Base-by-base conservation (phyloP, 2,888 invertebrate species). In the Allolobophora icterica region DNA sequence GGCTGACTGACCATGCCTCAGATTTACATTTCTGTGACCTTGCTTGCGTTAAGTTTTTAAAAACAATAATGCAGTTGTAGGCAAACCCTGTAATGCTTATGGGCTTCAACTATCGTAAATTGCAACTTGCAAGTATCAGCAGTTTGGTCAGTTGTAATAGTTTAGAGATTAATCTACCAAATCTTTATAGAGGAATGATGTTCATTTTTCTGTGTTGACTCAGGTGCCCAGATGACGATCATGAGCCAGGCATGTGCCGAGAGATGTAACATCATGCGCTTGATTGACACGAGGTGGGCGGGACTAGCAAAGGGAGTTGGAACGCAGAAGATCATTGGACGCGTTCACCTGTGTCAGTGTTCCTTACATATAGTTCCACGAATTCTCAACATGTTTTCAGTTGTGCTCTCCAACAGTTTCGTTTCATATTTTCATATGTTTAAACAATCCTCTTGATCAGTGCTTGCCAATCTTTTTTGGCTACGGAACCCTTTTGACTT, bases 271-370 rank as follows among this genome's bases (percentile, higher is more conserved):
- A 95, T 96, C 71, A 95, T 95, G 94, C 94, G 96, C 45, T 94
- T 96, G 89, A 95, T 96, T 3, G 99, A 99, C 95, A 97, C 97
- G 0, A 97, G 98, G 95, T 99, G 99, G 98, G 97, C 98, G 2
- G 99, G 99, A 4, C 97, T 99, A 92, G 99, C 99, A 0, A 98
- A 98, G 96, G 99, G 99, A 91, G 99, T 99, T 24, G 99, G 99
- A 13, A 97, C 98, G 0, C 99, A 99, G 95, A 97, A 97, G 94
- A 99, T 99, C 94, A 97, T 99, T 92, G 99, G 99, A 0, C 96
- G 99, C 92, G 98, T 99, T 94, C 99, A 99, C 95, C 92, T 95
- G 93, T 95, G 95, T 95, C 92, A 93, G 94, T 93, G 90, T 24
- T 33, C 30, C 19, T 13, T 40, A 15, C 58, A 24, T 4, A 33